Conservation (phyloP, 2,888 invertebrate species). For the Tachina lurida region DNA sequence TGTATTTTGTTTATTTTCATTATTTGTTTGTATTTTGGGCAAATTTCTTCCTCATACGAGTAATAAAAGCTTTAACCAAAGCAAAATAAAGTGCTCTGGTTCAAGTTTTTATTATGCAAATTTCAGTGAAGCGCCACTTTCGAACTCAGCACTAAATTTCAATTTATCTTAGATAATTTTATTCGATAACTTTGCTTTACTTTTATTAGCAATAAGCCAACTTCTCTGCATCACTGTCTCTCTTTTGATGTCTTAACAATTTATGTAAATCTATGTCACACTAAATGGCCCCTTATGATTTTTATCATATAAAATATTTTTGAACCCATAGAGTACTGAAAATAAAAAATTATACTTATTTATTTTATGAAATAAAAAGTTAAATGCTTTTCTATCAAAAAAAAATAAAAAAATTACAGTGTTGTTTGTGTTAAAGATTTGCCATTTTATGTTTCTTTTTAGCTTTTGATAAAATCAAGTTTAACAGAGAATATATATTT, state of each 20-base stretch:
- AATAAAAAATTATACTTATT: background rate
- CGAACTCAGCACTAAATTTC: background rate
- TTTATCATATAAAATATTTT: slow-evolving; percentile 8
- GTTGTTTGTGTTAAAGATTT: background rate
- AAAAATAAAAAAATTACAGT: background rate
- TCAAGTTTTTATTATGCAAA: background rate
- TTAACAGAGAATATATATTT: background rate
- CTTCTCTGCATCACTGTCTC: background rate
- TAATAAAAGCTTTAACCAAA: background rate
- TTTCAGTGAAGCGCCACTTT: background rate
- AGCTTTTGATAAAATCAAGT: background rate
- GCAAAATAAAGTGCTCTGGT: background rate
- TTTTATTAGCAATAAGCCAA: background rate
- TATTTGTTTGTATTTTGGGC: background rate
- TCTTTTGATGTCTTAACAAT: slow-evolving; percentile 13
- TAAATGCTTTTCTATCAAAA: background rate
- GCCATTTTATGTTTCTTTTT: background rate
- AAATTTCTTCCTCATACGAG: background rate
- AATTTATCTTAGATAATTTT: slow-evolving; percentile 13
- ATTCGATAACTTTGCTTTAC: slow-evolving; percentile 12
- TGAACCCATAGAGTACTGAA: background rate
- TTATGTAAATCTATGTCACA: slow-evolving; percentile 46
- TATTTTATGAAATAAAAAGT: slow-evolving; percentile 5
- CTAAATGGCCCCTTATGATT: slow-evolving; percentile 37
- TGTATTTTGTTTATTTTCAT: background rate